Conservation (phyloP, 2,888 invertebrate species). For the Eugnorisma glareosa region DNA sequence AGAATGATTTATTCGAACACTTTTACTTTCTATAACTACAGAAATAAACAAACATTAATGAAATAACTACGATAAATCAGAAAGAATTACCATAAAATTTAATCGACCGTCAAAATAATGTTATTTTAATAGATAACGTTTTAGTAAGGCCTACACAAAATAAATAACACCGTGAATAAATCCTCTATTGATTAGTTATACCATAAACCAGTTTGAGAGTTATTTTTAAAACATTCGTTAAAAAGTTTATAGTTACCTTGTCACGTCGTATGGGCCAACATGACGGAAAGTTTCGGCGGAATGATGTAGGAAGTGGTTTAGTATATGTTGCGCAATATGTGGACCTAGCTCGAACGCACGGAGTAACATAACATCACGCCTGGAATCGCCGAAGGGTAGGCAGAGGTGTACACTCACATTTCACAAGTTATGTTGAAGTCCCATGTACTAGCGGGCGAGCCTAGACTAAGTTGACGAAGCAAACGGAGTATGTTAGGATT, state of each 20-base stretch:
- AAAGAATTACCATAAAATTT: conserved; percentile 14
- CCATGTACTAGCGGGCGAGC: too few species aligned
- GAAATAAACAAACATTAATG: conserved; percentile 6
- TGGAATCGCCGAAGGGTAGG: too few species aligned
- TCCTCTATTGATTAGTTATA: neutral
- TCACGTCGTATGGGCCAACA: conserved; percentile 12
- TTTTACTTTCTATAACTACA: neutral
- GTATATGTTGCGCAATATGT: conserved; percentile 7
- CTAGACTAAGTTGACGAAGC: too few species aligned
- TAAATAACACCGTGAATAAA: conserved; percentile 30
- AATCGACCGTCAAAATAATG: conserved; percentile 10
- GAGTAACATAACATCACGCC: too few species aligned
- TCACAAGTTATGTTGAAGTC: too few species aligned
- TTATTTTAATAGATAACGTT: conserved; percentile 37
- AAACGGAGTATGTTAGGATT: too few species aligned
- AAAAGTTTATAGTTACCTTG: conserved; percentile 15
- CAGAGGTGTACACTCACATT: too few species aligned
- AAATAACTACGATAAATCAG: neutral
- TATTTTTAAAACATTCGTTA: conserved; percentile 5
- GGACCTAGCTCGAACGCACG: too few species aligned
- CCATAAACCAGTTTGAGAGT: conserved; percentile 31
- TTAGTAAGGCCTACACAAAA: conserved; percentile 22
- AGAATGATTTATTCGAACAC: neutral
- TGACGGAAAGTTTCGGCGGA: conserved; percentile 44
- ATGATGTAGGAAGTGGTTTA: conserved; percentile 3